Evolutionary conservation across 2,888 invertebrate genomes (phyloP).

Genomic region (Leptopilina myrica): DNA sequence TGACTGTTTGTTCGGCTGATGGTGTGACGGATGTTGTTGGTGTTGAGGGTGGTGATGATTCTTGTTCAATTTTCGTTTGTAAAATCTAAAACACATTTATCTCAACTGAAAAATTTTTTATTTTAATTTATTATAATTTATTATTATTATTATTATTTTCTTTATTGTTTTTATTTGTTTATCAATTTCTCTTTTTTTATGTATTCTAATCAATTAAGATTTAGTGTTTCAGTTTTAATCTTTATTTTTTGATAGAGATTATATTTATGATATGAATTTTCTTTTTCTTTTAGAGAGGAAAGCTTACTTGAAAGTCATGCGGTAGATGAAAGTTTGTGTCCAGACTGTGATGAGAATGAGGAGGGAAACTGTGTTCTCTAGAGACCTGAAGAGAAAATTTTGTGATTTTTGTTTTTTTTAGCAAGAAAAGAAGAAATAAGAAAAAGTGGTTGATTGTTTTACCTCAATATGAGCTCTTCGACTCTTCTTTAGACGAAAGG

Average conservation of each 20-base stretch:
- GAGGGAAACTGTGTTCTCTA: constrained; percentile 37
- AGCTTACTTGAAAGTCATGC: constrained; percentile 28
- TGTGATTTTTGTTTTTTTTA: neutral
- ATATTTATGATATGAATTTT: neutral
- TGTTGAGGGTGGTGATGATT: constrained; percentile 55
- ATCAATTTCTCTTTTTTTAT: no score
- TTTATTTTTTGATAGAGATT: neutral
- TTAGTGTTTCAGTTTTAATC: no score
- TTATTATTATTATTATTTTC: no score
- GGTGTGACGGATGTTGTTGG: constrained; percentile 54
- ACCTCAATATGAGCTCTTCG: constrained; percentile 85
- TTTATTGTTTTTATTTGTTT: no score
- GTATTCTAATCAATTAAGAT: no score
- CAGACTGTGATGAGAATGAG: constrained; percentile 31
- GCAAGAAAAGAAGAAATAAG: neutral
- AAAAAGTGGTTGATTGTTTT: constrained; percentile 52
- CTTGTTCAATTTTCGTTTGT: constrained; percentile 65
- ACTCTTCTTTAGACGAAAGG: constrained; percentile 91
- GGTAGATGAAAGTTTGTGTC: constrained; percentile 27
- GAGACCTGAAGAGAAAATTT: constrained; percentile 21
- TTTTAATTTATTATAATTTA: no score
- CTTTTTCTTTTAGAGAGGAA: neutral
- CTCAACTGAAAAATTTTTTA: no score
- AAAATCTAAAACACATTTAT: constrained; percentile 12
- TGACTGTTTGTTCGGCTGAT: constrained; percentile 58